Evolutionary conservation across 1,140 invertebrate genomes (phyloP).

Genomic region (Amyelois transitella): DNA sequence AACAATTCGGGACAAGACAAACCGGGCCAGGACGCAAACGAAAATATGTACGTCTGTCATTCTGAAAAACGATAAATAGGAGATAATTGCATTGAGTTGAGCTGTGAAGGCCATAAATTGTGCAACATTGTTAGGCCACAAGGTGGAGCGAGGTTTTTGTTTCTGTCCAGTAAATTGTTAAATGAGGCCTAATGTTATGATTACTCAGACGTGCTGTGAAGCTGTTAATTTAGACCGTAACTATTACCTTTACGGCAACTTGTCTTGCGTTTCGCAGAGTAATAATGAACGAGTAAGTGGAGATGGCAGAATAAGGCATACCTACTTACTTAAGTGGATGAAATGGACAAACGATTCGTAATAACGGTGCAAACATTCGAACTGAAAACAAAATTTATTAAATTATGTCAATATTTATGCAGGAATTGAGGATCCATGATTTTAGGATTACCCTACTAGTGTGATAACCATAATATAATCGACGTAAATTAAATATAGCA

Average conservation of each 20-base stretch:
- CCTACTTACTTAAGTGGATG: too few species aligned
- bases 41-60: background rate
- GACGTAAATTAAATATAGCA: too few species aligned
- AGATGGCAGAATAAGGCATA: too few species aligned
- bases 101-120: background rate
- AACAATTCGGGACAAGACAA: background rate
- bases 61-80: slow-evolving; percentile 3
- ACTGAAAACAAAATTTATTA: too few species aligned
- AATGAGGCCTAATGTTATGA: background rate
- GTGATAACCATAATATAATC: too few species aligned
- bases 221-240: background rate
- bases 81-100: slow-evolving; percentile 3
- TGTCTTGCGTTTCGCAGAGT: too few species aligned
- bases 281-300: too few species aligned
- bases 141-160: background rate
- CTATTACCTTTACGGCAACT: background rate
- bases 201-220: background rate
- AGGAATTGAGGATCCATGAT: too few species aligned
- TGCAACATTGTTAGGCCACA: slow-evolving; percentile 4
- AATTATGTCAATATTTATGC: too few species aligned
- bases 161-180: background rate
- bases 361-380: too few species aligned
- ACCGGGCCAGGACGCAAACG: background rate
- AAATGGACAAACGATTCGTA: too few species aligned
- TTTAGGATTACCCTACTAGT: too few species aligned